Conservation (phyloP, 1,140 invertebrate species). For the Campoletis sonorensis region DNA sequence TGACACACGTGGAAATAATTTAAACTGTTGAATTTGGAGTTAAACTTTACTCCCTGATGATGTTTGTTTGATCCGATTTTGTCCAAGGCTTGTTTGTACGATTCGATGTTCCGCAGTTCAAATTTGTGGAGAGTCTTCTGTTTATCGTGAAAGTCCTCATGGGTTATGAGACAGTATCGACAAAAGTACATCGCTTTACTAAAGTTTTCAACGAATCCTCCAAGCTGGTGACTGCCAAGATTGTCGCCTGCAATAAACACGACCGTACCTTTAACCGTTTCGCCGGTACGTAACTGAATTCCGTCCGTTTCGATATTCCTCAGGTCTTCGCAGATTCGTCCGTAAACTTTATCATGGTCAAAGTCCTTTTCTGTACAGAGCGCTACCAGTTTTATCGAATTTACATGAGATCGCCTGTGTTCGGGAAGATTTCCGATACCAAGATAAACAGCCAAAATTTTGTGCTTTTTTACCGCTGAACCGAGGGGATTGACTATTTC, state of each 20-base stretch:
- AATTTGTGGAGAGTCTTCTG: constrained; percentile 41
- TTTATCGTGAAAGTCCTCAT: constrained; percentile 51
- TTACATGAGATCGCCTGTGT: constrained; percentile 47
- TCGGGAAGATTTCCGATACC: constrained; percentile 55
- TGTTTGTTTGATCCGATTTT: constrained; percentile 45
- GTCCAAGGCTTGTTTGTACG: constrained; percentile 52
- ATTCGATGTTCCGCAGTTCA: constrained; percentile 50
- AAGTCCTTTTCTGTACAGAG: constrained; percentile 58
- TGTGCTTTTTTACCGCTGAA: constrained; percentile 59
- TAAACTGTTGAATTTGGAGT: constrained; percentile 58
- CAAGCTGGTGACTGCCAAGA: constrained; percentile 56
- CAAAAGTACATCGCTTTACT: constrained; percentile 55
- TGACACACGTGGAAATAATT: constrained; percentile 57
- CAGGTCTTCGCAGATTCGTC: constrained; percentile 58
- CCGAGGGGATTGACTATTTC: constrained; percentile 64
- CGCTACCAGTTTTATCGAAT: constrained; percentile 59
- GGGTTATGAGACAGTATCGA: constrained; percentile 52
- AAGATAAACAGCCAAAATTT: constrained; percentile 63
- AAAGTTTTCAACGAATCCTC: constrained; percentile 59
- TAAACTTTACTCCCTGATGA: constrained; percentile 55
- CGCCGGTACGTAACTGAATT: constrained; percentile 41
- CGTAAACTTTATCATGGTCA: constrained; percentile 52
- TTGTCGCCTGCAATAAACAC: constrained; percentile 57
- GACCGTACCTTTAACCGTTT: constrained; percentile 50
- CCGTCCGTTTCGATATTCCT: constrained; percentile 57